Conservation (phyloP, 2,113 vertebrate genomes). For the Ramphastos sulfuratus region DNA sequence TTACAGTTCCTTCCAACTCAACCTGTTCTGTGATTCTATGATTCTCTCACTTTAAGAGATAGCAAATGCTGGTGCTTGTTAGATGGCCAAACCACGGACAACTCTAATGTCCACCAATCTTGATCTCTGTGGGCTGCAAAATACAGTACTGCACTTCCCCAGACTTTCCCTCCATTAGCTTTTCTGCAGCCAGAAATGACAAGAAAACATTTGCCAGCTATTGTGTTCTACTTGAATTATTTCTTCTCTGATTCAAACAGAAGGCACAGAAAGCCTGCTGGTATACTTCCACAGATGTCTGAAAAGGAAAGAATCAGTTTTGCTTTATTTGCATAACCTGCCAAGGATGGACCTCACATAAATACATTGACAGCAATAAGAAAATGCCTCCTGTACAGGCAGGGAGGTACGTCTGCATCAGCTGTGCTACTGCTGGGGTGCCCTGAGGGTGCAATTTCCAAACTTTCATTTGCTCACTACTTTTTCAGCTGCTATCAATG, state of each 20-base stretch:
- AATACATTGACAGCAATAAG: constrained; percentile 34
- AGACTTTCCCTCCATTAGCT: not conserved
- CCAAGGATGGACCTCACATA: not conserved
- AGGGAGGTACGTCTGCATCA: constrained; percentile 1
- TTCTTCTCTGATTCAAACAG: constrained; percentile 14
- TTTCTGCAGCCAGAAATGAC: not conserved
- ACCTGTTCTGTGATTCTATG: no score
- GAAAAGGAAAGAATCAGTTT: not conserved
- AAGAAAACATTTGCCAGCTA: constrained; percentile 27
- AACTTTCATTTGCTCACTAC: constrained; percentile 5
- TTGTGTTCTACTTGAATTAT: not conserved
- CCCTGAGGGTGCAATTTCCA: constrained; percentile 31
- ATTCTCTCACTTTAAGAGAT: not conserved
- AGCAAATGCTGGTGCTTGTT: not conserved
- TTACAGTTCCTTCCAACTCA: no score
- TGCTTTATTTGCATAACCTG: constrained; percentile 37
- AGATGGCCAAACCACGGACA: not conserved
- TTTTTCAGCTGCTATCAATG: constrained; percentile 45
- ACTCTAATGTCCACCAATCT: not conserved
- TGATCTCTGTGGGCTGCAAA: not conserved
- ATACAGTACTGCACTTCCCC: not conserved
- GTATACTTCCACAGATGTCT: not conserved
- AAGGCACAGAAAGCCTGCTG: constrained; percentile 11
- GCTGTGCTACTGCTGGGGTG: not conserved
- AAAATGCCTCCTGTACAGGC: constrained; percentile 5